Evolutionary conservation across 2,113 vertebrate species (phyloP).

Genomic region (Onychostoma macrolepis): DNA sequence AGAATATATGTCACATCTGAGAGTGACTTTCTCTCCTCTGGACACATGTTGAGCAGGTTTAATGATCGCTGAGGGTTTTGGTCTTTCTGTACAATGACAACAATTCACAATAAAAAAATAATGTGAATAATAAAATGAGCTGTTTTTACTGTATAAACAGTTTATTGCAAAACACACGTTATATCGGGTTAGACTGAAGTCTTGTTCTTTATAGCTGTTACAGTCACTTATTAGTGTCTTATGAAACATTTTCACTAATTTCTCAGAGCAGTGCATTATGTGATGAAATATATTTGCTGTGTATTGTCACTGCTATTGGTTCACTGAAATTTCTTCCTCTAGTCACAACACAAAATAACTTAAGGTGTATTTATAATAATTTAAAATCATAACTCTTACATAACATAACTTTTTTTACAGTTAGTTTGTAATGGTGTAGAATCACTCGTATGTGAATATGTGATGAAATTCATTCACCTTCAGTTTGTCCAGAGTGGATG

Average conservation of each 20-base stretch:
- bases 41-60: neutral
- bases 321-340: neutral
- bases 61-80: neutral
- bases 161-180: neutral
- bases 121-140: neutral
- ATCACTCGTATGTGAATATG: neutral
- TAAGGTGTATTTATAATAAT: neutral
- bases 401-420: too few relatives aligned
- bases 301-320: neutral
- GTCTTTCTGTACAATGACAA: too few relatives aligned
- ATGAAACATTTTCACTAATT: neutral
- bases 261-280: neutral
- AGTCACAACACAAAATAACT: neutral
- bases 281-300: neutral
- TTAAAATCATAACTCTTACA: neutral
- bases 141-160: neutral
- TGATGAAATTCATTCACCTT: too few relatives aligned
- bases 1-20: conserved; percentile 23
- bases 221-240: neutral
- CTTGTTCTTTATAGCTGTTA: neutral
- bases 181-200: neutral
- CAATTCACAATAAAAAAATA: neutral
- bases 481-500: too few relatives aligned
- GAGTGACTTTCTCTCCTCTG: conserved; percentile 11
- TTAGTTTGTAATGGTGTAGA: neutral